Conservation (phyloP, 2,888 invertebrate genomes). For the Volucella bombylans region DNA sequence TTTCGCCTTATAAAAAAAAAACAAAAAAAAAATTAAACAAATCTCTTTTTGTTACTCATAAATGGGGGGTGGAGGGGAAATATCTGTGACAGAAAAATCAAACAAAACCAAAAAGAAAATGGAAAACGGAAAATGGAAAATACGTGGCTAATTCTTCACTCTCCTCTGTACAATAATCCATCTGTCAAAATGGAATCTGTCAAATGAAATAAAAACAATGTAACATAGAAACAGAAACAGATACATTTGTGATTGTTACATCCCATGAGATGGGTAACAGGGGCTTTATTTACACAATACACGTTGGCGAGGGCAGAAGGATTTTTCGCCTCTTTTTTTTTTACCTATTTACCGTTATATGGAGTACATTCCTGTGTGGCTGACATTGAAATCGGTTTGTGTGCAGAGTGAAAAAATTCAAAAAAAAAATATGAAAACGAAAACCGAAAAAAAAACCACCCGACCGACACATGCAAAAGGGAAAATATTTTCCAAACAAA, state of each 20-base stretch:
- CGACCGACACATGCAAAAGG: background rate
- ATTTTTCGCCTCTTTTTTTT: background rate
- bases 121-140: constrained; percentile 22
- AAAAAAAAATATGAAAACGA: background rate
- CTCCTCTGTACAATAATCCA: background rate
- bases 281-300: constrained; percentile 3
- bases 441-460: too few relatives aligned
- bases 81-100: background rate
- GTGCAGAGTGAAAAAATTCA: background rate
- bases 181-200: constrained; percentile 27
- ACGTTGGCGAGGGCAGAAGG: background rate
- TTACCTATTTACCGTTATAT: background rate
- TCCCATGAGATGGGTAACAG: constrained; percentile 3
- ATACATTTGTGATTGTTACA: constrained; percentile 41
- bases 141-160: background rate
- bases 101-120: background rate
- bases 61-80: background rate
- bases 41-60: constrained; percentile 20
- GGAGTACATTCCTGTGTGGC: background rate
- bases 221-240: background rate
- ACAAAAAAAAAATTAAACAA: constrained; percentile 10
- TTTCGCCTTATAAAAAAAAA: background rate
- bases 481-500: constrained; percentile 1
- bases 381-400: constrained; percentile 50
- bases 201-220: background rate